Evolutionary conservation across 2,888 invertebrate species (phyloP), one percentile per base, ranked within the genome.

Genomic region (Sarcophaga subvicina): DNA sequence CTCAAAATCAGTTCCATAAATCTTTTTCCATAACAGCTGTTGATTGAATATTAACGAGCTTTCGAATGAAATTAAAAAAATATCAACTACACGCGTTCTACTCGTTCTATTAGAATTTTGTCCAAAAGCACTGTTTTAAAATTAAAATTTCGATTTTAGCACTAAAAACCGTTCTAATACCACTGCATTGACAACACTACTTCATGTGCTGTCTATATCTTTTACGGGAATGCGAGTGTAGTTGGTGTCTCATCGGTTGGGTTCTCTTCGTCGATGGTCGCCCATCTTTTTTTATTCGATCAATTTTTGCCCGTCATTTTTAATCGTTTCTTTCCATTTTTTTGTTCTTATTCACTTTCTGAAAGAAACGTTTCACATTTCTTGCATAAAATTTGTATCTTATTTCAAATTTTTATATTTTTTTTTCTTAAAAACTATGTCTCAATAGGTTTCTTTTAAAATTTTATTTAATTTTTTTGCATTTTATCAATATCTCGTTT

Each of bases 341-440:
- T 54, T 54, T 54, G 14, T 54, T 54, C 54, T 80, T 81, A 83
- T 83, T 83, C 78, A 78, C 80, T 81, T 78, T 75, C 54, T 71
- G 78, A 81, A 63, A 77, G 12, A 80, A 72, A 90, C 92, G 91
- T 92, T 91, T 91, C 91, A 91, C 92, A 91, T 91, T 91, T 91
- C 92, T 92, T 91, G 92, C 91, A 90, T 90, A 91, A 89, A 89
- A 88, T 89, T 90, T 88, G 89, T 75, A 69, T 25, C 62, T 37
- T 37, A 37, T 37, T 37, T 37, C 37, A 37, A 37, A 37, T 20
- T 62, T 54, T 66, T 17, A n/a, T 73, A 54, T 0, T 62, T 54
- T 66, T 17, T 72, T 62, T 27, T 4, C 70, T 82, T 76, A 60
- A 69, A 17, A 62, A 77, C 59, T 70, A 54, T 54, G 17, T 54